Evolutionary conservation across 2,888 invertebrate genomes (phyloP), one percentile per base, ranked within the genome.

Genomic region (Drosophila anomelani): DNA sequence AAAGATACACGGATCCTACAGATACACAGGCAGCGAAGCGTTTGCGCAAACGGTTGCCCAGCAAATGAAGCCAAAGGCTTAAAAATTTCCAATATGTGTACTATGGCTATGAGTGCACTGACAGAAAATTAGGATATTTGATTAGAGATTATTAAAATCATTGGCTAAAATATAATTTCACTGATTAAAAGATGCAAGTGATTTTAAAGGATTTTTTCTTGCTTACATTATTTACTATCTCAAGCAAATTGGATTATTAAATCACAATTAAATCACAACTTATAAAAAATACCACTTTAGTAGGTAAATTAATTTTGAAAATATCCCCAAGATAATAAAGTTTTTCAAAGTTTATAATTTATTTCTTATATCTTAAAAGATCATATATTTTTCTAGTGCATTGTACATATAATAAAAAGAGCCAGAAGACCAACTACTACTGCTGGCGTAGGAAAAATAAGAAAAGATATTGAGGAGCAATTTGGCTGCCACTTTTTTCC

Each of bases 391-490:
- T 13, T 34, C 49, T 26, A 29, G 49, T 64, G 73, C 75, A 71
- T 58, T 55, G 68, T 70, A 76, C 80, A 80, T 69, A 85, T 68
- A 85, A 75, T 74, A 74, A 81, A 86, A 81, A 66, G 70, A 59
- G 64, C 74, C 67, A 64, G 51, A 60, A 66, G 55, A 60, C 60
- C 55, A 54, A 63, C 79, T 75, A 80, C 88, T 89, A 77, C 88
- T 89, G 76, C 88, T 84, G 86, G 71, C 72, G 81, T 81, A 83
- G 51, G 51, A 53, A 53, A 88, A 86, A 84, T 79, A 82, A 47
- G 47, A 47, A 89, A 89, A 87, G 88, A 88, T 87, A 89, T 87
- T 86, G 86, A 86, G 86, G 79, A 86, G 89, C 86, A 89, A 87
- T 89, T 87, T 87, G 88, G 87, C 87, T 88, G 87, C 88, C 89